phyloP scores from a whole-genome alignment of 2,888 invertebrate species.

The Drosophila fulvimacula region DNA sequence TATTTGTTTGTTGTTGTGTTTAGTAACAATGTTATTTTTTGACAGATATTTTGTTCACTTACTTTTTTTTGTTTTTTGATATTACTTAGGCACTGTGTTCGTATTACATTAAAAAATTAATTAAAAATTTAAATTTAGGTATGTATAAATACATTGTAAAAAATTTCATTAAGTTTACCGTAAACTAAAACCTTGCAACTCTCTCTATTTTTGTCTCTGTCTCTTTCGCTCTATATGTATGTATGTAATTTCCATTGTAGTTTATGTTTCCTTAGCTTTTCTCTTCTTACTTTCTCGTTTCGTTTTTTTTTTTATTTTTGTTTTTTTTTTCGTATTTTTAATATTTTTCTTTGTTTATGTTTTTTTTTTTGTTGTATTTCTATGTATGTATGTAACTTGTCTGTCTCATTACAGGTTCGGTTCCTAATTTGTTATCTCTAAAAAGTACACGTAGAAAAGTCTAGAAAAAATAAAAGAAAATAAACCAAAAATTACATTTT shows the following conservation, averaged over 20 bases:
- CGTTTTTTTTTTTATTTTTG: conserved; percentile 5
- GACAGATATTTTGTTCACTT: conserved; percentile 79
- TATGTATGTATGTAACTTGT: conserved; percentile 59
- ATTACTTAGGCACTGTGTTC: conserved; percentile 85
- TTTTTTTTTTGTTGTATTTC: conserved; percentile 24
- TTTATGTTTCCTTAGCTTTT: conserved; percentile 9
- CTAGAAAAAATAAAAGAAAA: conserved; percentile 34
- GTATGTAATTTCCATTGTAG: conserved; percentile 49
- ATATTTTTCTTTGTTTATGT: conserved; percentile 23
- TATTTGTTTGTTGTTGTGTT: conserved; percentile 58
- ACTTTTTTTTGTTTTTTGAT: conserved; percentile 74
- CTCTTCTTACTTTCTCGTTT: conserved; percentile 14
- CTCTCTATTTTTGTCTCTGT: conserved; percentile 3
- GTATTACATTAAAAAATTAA: conserved; percentile 84
- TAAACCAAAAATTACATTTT: conserved; percentile 28
- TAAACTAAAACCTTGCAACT: conserved; percentile 79
- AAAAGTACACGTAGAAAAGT: conserved; percentile 69
- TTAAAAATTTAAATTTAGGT: conserved; percentile 83
- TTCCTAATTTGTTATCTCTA: conserved; percentile 59
- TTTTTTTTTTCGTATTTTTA: conserved; percentile 27
- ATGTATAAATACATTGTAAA: conserved; percentile 81
- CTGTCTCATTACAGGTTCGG: conserved; percentile 44
- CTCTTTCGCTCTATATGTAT: conserved; percentile 35
- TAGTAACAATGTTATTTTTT: conserved; percentile 83
- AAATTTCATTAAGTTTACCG: conserved; percentile 78